Conservation (phyloP, 2,797 vertebrate genomes). For the Pampus argenteus region DNA sequence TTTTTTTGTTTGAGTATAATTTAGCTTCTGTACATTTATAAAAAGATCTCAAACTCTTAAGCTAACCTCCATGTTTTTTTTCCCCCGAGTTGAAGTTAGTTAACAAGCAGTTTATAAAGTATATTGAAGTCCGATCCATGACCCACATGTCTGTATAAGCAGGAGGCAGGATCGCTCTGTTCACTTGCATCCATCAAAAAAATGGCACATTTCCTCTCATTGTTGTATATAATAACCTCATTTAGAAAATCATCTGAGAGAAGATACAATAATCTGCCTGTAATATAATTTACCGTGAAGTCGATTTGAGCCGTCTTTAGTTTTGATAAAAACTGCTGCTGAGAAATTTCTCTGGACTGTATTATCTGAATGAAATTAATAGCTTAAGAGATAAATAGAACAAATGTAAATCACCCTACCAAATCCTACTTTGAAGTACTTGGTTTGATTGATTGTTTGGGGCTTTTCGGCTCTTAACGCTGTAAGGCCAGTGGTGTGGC, state of each 20-base stretch:
- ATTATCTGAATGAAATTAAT: not conserved
- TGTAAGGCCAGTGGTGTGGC: constrained; percentile 12
- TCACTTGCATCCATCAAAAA: constrained; percentile 35
- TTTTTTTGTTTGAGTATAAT: not conserved
- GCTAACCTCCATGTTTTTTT: not conserved
- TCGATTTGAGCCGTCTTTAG: constrained; percentile 44
- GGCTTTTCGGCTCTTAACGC: constrained; percentile 14
- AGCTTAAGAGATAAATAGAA: not conserved
- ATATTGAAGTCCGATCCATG: constrained; percentile 26
- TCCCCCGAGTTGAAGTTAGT: not conserved
- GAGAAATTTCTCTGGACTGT: not conserved
- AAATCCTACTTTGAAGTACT: constrained; percentile 7
- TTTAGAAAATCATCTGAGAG: constrained; percentile 54
- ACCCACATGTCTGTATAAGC: constrained; percentile 33
- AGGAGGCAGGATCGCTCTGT: constrained; percentile 4
- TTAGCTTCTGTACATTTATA: not conserved
- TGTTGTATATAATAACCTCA: constrained; percentile 42
- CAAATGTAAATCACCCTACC: not conserved
- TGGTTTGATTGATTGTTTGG: constrained; percentile 46
- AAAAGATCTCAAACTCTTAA: not conserved
- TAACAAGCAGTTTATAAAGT: constrained; percentile 1
- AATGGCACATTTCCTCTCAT: constrained; percentile 48
- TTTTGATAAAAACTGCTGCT: too few relatives aligned
- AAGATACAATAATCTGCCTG: constrained; percentile 46
- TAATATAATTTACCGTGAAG: constrained; percentile 45